Conservation (phyloP, 2,797 vertebrate genomes). For the Artibeus lituratus region DNA sequence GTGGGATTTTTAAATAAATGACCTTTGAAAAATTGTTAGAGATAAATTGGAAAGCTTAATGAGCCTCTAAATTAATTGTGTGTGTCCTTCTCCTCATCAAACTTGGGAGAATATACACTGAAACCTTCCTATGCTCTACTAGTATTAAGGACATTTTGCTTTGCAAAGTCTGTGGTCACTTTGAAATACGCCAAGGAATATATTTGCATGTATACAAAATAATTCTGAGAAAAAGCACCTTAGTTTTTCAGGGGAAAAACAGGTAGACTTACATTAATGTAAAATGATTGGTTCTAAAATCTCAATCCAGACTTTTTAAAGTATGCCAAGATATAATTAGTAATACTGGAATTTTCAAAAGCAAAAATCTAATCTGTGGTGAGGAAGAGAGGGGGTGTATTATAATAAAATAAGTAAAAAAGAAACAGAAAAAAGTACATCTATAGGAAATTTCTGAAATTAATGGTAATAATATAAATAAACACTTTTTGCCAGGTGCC, state of each 20-base stretch:
- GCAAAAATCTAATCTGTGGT: not conserved
- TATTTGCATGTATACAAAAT: constrained; percentile 40
- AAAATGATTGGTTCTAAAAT: not conserved
- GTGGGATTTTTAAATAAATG: not conserved
- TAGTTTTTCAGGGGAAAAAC: not conserved
- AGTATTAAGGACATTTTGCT: not conserved
- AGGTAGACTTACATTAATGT: not conserved
- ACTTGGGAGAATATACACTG: not conserved
- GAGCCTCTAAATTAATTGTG: not conserved
- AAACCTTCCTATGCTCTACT: not conserved
- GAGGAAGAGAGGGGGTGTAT: not conserved
- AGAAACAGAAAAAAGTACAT: not conserved
- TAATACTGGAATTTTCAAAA: constrained; percentile 12
- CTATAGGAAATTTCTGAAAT: not conserved
- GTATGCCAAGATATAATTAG: not conserved
- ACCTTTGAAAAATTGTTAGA: not conserved
- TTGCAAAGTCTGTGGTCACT: constrained; percentile 40
- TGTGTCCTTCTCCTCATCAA: not conserved
- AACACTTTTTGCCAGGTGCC: not conserved
- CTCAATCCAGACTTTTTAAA: not conserved
- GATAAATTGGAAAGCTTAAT: not conserved
- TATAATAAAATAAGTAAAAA: not conserved
- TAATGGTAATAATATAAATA: not conserved
- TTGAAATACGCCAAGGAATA: constrained; percentile 15
- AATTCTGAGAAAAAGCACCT: constrained; percentile 32